phyloP scores from a whole-genome alignment of 1,140 invertebrate species.

The Macrobrachium rosenbergii region DNA sequence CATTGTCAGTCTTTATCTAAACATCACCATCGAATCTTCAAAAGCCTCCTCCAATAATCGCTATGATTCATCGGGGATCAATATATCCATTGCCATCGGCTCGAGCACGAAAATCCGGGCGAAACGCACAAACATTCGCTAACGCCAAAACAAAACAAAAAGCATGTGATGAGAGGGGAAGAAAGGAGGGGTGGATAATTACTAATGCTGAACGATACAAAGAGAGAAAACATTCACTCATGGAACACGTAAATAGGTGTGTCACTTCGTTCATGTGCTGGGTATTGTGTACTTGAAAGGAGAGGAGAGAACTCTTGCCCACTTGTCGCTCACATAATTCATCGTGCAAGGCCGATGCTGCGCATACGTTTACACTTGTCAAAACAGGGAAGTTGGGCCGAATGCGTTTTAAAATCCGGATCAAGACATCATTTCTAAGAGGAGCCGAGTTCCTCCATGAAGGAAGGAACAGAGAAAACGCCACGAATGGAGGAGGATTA shows the following conservation, averaged over 20 bases:
- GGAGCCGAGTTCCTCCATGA: background rate
- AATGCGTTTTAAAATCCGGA: background rate
- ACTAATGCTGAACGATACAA: constrained; percentile 29
- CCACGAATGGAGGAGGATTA: background rate
- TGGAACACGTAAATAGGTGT: constrained; percentile 62
- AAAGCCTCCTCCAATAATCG: too few species aligned
- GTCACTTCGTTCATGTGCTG: constrained; percentile 60
- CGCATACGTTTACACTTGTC: background rate
- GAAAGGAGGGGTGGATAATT: background rate
- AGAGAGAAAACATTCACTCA: constrained; percentile 29
- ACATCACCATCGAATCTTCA: too few species aligned
- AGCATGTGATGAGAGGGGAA: background rate
- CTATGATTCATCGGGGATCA: too few species aligned
- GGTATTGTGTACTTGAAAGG: constrained; percentile 55
- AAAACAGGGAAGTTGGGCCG: background rate
- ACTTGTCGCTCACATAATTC: background rate
- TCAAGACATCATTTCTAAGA: too few species aligned
- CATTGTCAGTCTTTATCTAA: background rate
- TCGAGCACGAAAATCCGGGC: background rate
- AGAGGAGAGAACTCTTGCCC: constrained; percentile 34
- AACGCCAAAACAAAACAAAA: background rate
- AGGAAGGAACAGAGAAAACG: background rate
- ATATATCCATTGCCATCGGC: background rate
- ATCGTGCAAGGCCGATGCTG: background rate
- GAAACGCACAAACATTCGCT: background rate